Evolutionary conservation across 2,797 vertebrate genomes (phyloP).

Genomic region (Chaetodon trifasciatus): DNA sequence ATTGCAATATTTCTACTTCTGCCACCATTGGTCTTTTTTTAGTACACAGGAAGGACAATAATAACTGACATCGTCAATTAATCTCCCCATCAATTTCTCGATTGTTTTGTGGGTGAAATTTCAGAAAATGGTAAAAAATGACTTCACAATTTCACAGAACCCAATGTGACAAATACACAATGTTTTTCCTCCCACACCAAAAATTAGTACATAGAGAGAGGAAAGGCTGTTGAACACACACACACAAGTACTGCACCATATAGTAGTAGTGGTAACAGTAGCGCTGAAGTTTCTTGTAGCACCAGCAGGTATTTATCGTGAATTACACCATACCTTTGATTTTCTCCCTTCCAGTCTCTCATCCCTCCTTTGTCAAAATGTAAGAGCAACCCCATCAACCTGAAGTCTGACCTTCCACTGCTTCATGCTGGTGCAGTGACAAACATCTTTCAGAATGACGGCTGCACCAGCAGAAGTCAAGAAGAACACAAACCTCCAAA

Average conservation of each 20-base stretch:
- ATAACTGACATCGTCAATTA: too few species aligned
- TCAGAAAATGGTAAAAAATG: too few species aligned
- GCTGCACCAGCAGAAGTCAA: conserved; percentile 25
- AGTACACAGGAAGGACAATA: background rate
- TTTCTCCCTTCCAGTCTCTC: conserved; percentile 3
- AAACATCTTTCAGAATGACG: background rate
- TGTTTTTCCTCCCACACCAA: too few species aligned
- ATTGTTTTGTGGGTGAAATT: too few species aligned
- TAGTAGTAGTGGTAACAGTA: background rate
- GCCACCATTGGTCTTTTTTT: background rate
- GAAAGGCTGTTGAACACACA: background rate
- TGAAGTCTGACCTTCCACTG: conserved; percentile 4
- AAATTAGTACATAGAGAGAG: too few species aligned
- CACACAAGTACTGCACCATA: background rate
- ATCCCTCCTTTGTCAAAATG: background rate
- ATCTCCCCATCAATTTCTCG: too few species aligned
- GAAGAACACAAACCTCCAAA: conserved; percentile 10
- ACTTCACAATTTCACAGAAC: too few species aligned
- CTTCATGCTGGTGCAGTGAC: background rate
- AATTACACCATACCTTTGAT: background rate
- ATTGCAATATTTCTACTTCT: too few species aligned
- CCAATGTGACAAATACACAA: too few species aligned
- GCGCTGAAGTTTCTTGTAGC: background rate
- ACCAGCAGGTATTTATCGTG: conserved; percentile 2
- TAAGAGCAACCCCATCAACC: conserved; percentile 3